Percentiles rank a stretch among this genome's conserved stretches.
Conservation (phyloP, 1,140 invertebrate species). For the Drosophila arawakana region DNA sequence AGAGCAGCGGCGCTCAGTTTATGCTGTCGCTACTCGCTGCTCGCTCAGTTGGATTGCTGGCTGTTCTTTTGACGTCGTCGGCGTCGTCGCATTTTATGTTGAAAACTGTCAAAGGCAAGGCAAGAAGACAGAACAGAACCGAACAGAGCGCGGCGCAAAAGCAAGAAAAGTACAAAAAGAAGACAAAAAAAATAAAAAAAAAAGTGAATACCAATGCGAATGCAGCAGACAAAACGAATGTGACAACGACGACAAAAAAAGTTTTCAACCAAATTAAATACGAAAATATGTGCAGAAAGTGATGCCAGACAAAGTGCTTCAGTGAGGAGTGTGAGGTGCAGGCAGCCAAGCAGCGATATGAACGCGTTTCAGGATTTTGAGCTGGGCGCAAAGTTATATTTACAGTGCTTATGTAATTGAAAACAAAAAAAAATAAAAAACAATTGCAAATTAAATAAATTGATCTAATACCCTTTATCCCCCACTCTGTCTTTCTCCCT, state of each 20-base stretch:
- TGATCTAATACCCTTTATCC: slow-evolving; percentile 8
- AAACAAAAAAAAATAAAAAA: slow-evolving; percentile 2
- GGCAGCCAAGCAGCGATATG: slow-evolving; percentile 60
- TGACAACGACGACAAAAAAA: slow-evolving; percentile 77
- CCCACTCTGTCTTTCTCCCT: background rate
- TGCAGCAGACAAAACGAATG: slow-evolving; percentile 77
- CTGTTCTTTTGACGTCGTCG: slow-evolving; percentile 53
- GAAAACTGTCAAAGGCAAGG: slow-evolving; percentile 75
- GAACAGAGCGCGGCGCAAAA: slow-evolving; percentile 62
- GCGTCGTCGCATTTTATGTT: slow-evolving; percentile 70
- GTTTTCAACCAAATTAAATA: slow-evolving; percentile 54
- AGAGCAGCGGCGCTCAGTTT: slow-evolving; percentile 55
- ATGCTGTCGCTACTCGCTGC: slow-evolving; percentile 60
- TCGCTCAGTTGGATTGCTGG: slow-evolving; percentile 60
- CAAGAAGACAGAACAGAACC: slow-evolving; percentile 59
- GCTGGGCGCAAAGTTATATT: slow-evolving; percentile 80
- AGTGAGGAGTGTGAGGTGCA: slow-evolving; percentile 18
- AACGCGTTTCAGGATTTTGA: slow-evolving; percentile 81
- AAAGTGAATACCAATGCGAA: slow-evolving; percentile 69
- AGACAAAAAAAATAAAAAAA: slow-evolving; percentile 24
- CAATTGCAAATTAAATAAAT: slow-evolving; percentile 10
- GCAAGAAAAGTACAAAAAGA: slow-evolving; percentile 49
- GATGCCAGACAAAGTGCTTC: slow-evolving; percentile 47
- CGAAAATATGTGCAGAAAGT: slow-evolving; percentile 54
- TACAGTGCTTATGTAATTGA: slow-evolving; percentile 83